Evolutionary conservation across 2,113 vertebrate species (phyloP).

Genomic region (Myiagra hebetior): DNA sequence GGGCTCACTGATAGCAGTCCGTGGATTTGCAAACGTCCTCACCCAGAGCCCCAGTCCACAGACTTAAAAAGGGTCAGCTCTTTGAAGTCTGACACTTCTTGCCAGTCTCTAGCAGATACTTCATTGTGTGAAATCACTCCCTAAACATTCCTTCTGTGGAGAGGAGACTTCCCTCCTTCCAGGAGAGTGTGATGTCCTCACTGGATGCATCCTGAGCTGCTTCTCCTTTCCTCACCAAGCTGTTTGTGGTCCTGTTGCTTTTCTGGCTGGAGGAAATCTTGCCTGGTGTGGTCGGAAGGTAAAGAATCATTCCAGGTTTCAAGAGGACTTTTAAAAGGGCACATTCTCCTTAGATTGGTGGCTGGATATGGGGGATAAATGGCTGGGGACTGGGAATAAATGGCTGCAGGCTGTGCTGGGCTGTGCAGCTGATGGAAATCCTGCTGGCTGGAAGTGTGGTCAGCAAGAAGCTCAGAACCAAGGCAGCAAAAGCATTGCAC

Average conservation of each 20-base stretch:
- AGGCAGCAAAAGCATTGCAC: background rate
- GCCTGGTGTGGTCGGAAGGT: background rate
- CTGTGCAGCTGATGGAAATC: background rate
- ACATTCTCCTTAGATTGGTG: background rate
- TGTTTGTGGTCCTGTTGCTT: background rate
- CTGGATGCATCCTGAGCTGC: background rate
- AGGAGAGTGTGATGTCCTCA: background rate
- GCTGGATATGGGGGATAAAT: background rate
- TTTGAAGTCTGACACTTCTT: conserved; percentile 50
- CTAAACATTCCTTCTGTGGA: background rate
- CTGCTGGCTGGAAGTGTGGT: background rate
- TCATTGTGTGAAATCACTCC: conserved; percentile 14
- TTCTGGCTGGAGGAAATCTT: background rate
- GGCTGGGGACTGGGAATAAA: background rate
- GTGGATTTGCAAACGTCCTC: background rate
- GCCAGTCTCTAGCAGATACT: conserved; percentile 1
- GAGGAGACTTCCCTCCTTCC: conserved; percentile 14
- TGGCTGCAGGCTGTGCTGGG: background rate
- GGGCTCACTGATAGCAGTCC: background rate
- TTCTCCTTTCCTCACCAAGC: background rate
- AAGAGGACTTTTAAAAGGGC: background rate
- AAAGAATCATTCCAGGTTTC: background rate
- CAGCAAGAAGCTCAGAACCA: background rate
- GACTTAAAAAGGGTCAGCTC: background rate
- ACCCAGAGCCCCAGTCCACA: background rate